Conservation (phyloP, 2,113 vertebrate genomes). For the Leptobrachium leishanense region DNA sequence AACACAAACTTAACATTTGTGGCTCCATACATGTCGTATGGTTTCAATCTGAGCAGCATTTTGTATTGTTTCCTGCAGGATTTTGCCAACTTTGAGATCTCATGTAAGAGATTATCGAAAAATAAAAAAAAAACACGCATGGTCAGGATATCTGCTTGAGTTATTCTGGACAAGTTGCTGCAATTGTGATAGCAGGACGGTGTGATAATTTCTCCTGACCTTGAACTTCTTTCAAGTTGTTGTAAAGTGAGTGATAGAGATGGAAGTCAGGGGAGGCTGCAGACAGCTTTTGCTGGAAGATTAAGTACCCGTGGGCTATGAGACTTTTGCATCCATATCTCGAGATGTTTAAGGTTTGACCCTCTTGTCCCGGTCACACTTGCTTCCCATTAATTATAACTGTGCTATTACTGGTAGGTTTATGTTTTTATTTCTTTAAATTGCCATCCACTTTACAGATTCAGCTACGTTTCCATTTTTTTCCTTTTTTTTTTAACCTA, state of each 20-base stretch:
- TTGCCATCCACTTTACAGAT: too few relatives aligned
- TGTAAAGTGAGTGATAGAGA: constrained; percentile 4
- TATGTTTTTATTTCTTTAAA: too few relatives aligned
- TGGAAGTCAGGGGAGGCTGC: constrained; percentile 10
- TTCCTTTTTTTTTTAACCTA: too few relatives aligned
- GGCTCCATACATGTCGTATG: too few relatives aligned
- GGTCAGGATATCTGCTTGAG: too few relatives aligned
- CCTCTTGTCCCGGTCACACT: neutral
- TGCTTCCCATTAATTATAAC: neutral
- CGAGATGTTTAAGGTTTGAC: neutral
- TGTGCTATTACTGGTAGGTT: too few relatives aligned
- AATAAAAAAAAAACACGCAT: too few relatives aligned
- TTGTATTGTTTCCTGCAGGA: too few relatives aligned
- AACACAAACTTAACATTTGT: too few relatives aligned
- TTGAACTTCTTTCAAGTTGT: constrained; percentile 11
- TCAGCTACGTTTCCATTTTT: too few relatives aligned
- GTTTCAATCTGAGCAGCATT: too few relatives aligned
- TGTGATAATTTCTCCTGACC: constrained; percentile 10
- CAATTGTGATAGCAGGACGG: constrained; percentile 15
- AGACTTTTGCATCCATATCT: neutral
- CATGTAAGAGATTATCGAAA: neutral
- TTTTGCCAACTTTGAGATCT: neutral
- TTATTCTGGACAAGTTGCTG: neutral
- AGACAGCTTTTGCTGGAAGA: constrained; percentile 34
- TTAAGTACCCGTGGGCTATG: neutral